Base-by-base conservation (phyloP, 35 echinoderm and acorn worm species). In the Patiria miniata region DNA sequence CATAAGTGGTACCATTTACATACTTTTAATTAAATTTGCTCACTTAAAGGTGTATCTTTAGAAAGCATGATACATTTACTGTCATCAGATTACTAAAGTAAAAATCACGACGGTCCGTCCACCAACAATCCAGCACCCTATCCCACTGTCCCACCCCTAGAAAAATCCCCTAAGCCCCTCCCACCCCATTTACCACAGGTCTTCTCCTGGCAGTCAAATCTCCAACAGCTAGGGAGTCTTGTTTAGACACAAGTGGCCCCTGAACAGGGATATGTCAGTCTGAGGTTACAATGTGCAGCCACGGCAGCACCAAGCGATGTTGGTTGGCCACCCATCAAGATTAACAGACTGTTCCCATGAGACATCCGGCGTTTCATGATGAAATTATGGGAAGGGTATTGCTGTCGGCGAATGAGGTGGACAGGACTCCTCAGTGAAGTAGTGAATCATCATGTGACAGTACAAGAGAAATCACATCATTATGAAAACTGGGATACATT, bases 1-100 rank as follows among this genome's bases (percentile, higher is more conserved):
- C n/a, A n/a, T n/a, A n/a, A n/a, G n/a, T n/a, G n/a, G n/a, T n/a
- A n/a, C n/a, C n/a, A n/a, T n/a, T n/a, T n/a, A n/a, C n/a, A n/a
- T n/a, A n/a, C n/a, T n/a, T n/a, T n/a, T n/a, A n/a, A n/a, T n/a
- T n/a, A n/a, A n/a, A n/a, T n/a, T n/a, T n/a, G n/a, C n/a, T n/a
- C n/a, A n/a, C n/a, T n/a, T n/a, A n/a, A n/a, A n/a, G n/a, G n/a
- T n/a, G n/a, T n/a, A n/a, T n/a, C n/a, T n/a, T n/a, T n/a, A n/a
- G n/a, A n/a, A n/a, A n/a, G 8, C 34, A 19, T 36, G 39, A 80
- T 23, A 39, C 14, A 38, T 39, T 17, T 30, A 39, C 5, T 59
- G 91, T 85, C 95, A 95, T 97, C 95, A 97, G 95, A 97, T 97
- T 97, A 97, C 95, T 90, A 97, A 97, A 97, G 95, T 93, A 86